Conservation (phyloP, 2,797 vertebrate genomes). For the Pseudochirops corinnae region DNA sequence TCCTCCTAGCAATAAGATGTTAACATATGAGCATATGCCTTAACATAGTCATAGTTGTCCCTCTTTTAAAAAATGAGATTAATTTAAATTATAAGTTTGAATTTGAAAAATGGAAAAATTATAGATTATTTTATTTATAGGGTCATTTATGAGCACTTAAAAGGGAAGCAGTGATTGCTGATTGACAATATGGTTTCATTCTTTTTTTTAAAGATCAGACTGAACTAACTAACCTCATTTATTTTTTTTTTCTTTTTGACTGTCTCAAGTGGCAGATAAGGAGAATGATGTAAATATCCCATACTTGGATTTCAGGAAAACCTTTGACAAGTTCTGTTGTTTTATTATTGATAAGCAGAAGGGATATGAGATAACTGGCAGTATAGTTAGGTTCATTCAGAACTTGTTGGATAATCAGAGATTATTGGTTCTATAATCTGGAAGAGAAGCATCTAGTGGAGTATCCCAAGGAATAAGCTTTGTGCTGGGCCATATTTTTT, state of each 20-base stretch:
- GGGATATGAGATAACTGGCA: background rate
- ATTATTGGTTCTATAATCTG: background rate
- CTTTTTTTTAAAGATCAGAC: background rate
- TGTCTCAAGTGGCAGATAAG: background rate
- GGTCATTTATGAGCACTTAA: background rate
- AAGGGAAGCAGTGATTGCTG: background rate
- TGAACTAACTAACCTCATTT: background rate
- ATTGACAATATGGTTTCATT: background rate
- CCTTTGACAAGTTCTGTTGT: background rate
- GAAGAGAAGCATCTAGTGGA: background rate
- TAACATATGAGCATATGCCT: background rate
- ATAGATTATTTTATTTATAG: background rate
- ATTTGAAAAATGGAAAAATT: background rate
- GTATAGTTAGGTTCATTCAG: background rate
- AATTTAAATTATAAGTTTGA: background rate
- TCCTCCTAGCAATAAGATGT: background rate
- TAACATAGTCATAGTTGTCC: background rate
- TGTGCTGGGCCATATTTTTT: background rate
- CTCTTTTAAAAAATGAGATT: background rate
- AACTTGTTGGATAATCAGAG: background rate
- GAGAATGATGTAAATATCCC: background rate
- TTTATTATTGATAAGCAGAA: background rate
- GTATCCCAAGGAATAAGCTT: background rate
- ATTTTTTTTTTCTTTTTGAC: background rate
- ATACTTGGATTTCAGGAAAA: background rate